Evolutionary conservation across 2,797 vertebrate genomes (phyloP), one percentile per base, ranked within the genome.

Genomic region (Apogon talboti): DNA sequence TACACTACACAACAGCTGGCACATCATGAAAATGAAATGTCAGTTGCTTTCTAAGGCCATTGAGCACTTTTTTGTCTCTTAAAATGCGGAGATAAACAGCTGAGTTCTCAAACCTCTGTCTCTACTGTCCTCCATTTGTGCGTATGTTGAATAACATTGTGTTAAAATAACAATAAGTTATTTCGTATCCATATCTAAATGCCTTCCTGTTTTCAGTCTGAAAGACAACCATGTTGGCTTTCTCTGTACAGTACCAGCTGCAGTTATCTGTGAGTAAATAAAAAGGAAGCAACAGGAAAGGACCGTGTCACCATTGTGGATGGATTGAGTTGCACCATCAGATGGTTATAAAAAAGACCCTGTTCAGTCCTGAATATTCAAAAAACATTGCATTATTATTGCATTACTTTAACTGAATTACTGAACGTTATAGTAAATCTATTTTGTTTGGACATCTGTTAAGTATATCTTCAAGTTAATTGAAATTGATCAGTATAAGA

Each of bases 161-260:
- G 47, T 60, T 44, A 72, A 73, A 71, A 61, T 60, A 76, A 37
- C 13, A 28, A 50, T 3, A 48, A 11, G 43, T 45, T 57, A 37
- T 82, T 42, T 35, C 11, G 7, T 3, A 1, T 58, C n/a, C 61
- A 24, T 55, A 40, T 61, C 2, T 15, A 44, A 12, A 57, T 45
- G 30, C 16, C 35, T 70, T 77, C 18, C 46, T 53, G 8, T 59
- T 44, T 46, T 67, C 21, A 38, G 16, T 9, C 15, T 38, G 13
- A 51, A 54, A 62, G 46, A 60, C 13, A 48, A 53, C 30, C 14
- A 24, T 18, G 47, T 44, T 46, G 53, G 62, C 74, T 56, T 49
- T 74, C 21, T 52, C 74, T 87, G 78, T 92, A 90, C 81, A 81
- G 87, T 89, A 79, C 84, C 87, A 80, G 85, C 79, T 88, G 78